Base-by-base conservation (phyloP, 2,888 invertebrate species). In the Elmis aenea region DNA sequence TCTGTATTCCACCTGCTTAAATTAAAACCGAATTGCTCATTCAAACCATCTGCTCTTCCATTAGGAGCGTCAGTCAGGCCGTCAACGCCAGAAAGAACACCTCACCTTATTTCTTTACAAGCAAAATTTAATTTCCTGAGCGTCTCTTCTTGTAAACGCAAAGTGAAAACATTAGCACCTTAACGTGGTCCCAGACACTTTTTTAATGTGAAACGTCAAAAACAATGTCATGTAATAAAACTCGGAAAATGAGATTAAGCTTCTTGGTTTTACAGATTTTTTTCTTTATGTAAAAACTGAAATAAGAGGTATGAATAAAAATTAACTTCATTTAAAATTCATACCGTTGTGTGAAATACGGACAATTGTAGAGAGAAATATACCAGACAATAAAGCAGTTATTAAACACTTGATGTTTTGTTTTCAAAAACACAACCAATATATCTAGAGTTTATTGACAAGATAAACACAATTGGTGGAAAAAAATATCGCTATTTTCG, bases 91-190 rank as follows among this genome's bases (percentile, higher is more conserved):
- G 64, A 65, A 62, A 63, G 61, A 61, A 62, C 62, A 61, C 61
- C 63, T 59, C 66, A 65, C 64, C 67, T 67, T 65, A 64, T 66
- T 66, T 64, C 64, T 66, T 64, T 62, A 61, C 61, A 57, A 58
- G 63, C 60, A 61, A 67, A 68, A 68, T 68, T 68, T 67, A 68
- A 68, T 68, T 68, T 68, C 67, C 68, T 66, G 66, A 59, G 54
- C 62, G 61, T 61, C 64, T 61, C 57, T 57, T 57, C 59, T 58
- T 58, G 57, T 59, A 56, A 59, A 59, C 59, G 62, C 59, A 57
- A 61, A 63, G 62, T 61, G 64, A 66, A 66, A 66, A 67, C 67
- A 67, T 66, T 67, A 67, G 63, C 67, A 66, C 65, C 63, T 64
- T 61, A 42, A 35, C 50, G 50, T 48, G 50, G 46, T 48, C 52